phyloP scores from a whole-genome alignment of 2,888 invertebrate genomes.

The Desoria tigrina region DNA sequence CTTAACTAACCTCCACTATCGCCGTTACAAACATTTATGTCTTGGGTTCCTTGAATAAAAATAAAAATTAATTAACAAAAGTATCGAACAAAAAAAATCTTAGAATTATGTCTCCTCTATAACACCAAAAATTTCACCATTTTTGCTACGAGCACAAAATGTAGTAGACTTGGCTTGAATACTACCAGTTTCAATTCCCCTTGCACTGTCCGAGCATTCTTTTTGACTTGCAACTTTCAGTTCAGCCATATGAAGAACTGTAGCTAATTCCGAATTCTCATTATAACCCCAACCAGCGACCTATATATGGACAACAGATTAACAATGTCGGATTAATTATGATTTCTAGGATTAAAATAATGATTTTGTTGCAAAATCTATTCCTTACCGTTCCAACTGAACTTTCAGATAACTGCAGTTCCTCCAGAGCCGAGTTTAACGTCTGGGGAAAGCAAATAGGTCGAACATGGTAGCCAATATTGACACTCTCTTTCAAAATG shows the following conservation, averaged over 20 bases:
- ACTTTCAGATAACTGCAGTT: constrained; percentile 40
- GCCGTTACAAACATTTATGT: constrained; percentile 47
- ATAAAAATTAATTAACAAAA: too few species aligned
- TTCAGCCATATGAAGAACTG: constrained; percentile 42
- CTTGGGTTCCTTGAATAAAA: constrained; percentile 20
- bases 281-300: constrained; percentile 49
- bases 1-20: constrained; percentile 41
- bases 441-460: constrained; percentile 62
- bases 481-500: constrained; percentile 60
- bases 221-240: constrained; percentile 41
- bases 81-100: neutral
- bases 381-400: constrained; percentile 45
- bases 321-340: neutral
- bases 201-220: constrained; percentile 42
- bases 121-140: constrained; percentile 21
- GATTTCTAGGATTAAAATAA: neutral
- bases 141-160: constrained; percentile 45
- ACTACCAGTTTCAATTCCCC: constrained; percentile 34
- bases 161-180: constrained; percentile 47
- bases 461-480: constrained; percentile 61
- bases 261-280: constrained; percentile 36
- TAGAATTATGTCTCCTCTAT: neutral
- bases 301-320: too few species aligned
- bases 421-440: constrained; percentile 45
- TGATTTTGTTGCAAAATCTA: neutral